Evolutionary conservation across 2,797 vertebrate species (phyloP).

Genomic region (Takifugu ocellatus): DNA sequence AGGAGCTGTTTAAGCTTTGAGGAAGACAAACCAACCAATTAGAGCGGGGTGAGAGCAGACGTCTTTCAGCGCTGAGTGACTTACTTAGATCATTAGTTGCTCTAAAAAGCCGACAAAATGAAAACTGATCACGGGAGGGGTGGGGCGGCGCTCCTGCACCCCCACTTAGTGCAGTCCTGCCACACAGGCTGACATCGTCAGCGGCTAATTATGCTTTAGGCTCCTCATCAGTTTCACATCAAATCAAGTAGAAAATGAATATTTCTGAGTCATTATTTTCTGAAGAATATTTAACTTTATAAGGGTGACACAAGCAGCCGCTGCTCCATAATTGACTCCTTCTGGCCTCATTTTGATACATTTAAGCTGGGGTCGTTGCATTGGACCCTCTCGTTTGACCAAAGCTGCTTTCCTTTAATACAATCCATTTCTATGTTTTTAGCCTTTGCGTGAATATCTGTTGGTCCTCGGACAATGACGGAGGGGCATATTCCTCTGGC

Average conservation of each 20-base stretch:
- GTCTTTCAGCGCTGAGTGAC: constrained; percentile 19
- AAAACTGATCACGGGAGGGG: constrained; percentile 25
- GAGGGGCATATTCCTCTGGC: background rate
- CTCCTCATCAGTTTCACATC: constrained; percentile 69
- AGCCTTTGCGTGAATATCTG: no score
- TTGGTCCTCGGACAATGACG: no score
- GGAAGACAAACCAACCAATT: background rate
- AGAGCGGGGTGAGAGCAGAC: constrained; percentile 6
- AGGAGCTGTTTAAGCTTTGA: constrained; percentile 27
- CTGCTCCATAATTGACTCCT: constrained; percentile 46
- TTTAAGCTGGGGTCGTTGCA: constrained; percentile 20
- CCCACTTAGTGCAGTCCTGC: constrained; percentile 27
- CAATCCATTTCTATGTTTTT: no score
- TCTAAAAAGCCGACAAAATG: constrained; percentile 17
- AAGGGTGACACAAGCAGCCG: constrained; percentile 54
- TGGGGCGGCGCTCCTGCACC: background rate
- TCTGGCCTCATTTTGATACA: constrained; percentile 13
- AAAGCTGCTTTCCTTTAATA: constrained; percentile 1
- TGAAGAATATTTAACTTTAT: constrained; percentile 45
- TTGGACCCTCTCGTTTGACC: constrained; percentile 22
- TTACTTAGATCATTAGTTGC: constrained; percentile 18
- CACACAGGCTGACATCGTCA: constrained; percentile 54
- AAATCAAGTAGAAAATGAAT: constrained; percentile 73
- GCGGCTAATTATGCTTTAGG: constrained; percentile 64
- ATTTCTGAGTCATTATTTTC: constrained; percentile 64